Conservation (phyloP, 2,888 invertebrate genomes). For the Diaperis boleti region DNA sequence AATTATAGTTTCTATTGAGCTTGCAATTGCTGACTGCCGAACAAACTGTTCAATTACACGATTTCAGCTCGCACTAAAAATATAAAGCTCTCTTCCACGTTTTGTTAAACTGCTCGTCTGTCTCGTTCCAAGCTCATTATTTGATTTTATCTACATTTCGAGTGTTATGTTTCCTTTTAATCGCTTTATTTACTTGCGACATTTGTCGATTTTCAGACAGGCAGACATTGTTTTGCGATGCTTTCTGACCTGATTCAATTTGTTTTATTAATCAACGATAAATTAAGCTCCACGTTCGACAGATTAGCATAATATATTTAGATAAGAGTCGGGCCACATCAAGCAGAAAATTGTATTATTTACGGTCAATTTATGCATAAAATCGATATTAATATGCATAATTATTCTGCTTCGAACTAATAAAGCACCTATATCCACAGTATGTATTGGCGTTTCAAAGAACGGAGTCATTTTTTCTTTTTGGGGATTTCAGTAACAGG, state of each 20-base stretch:
- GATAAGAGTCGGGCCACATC: conserved; percentile 36
- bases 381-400: conserved; percentile 47
- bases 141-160: conserved; percentile 43
- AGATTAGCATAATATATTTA: conserved; percentile 37
- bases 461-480: conserved; percentile 1
- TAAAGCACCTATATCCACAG: conserved; percentile 20
- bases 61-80: conserved; percentile 32
- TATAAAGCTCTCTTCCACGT: conserved; percentile 22
- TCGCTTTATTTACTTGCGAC: conserved; percentile 41
- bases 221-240: conserved; percentile 16
- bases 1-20: conserved; percentile 45
- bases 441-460: conserved; percentile 5
- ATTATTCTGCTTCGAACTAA: conserved; percentile 27
- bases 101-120: conserved; percentile 32
- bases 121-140: conserved; percentile 40
- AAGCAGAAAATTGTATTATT: conserved; percentile 48
- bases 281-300: conserved; percentile 19
- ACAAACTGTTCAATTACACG: conserved; percentile 30
- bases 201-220: conserved; percentile 42
- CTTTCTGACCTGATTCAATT: conserved; percentile 1
- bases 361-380: conserved; percentile 46
- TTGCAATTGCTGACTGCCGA: conserved; percentile 3
- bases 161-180: conserved; percentile 43
- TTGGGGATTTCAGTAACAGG: conserved; percentile 25
- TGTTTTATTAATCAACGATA: conserved; percentile 12